A percentile compares a stretch with the other conserved stretches of the same genome.
phyloP scores from a whole-genome alignment of 2,113 vertebrate genomes.

The Sceloporus tristichus region DNA sequence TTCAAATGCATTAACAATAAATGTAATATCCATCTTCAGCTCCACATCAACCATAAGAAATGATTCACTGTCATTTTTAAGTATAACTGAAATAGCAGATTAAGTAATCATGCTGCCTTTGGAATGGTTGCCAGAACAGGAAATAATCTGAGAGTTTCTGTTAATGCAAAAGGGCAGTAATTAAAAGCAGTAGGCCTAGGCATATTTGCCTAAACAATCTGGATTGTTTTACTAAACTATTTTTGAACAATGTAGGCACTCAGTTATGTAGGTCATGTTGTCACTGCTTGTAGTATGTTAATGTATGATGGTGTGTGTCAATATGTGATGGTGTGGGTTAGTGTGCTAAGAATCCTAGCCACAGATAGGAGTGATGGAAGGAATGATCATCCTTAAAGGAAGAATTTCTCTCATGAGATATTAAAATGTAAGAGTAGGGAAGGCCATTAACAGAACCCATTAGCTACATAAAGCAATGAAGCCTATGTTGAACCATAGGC shows the following conservation, averaged over 20 bases:
- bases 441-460: neutral
- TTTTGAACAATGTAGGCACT: conserved; percentile 16
- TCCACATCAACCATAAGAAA: neutral
- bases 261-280: neutral
- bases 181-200: conserved; percentile 31
- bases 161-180: conserved; percentile 36
- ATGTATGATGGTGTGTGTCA: neutral
- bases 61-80: conserved; percentile 2
- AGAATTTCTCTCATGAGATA: neutral
- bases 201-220: conserved; percentile 24
- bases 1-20: too few species aligned
- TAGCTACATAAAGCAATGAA: neutral
- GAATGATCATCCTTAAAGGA: neutral
- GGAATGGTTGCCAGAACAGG: conserved; percentile 35
- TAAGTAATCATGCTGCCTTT: conserved; percentile 12
- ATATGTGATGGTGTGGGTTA: neutral
- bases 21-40: conserved; percentile 1
- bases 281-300: neutral
- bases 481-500: neutral
- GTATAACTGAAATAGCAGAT: conserved; percentile 21
- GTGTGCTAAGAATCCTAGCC: neutral
- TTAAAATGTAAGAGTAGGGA: neutral
- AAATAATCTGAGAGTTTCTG: conserved; percentile 27
- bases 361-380: neutral
- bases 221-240: conserved; percentile 26